A percentile compares a stretch with the other conserved stretches of the same genome.
These are phyloP conservation scores for Lasiurus cinereus DNA, from an alignment of 2,113 vertebrate species.

Conservation along the genomic window DNA sequence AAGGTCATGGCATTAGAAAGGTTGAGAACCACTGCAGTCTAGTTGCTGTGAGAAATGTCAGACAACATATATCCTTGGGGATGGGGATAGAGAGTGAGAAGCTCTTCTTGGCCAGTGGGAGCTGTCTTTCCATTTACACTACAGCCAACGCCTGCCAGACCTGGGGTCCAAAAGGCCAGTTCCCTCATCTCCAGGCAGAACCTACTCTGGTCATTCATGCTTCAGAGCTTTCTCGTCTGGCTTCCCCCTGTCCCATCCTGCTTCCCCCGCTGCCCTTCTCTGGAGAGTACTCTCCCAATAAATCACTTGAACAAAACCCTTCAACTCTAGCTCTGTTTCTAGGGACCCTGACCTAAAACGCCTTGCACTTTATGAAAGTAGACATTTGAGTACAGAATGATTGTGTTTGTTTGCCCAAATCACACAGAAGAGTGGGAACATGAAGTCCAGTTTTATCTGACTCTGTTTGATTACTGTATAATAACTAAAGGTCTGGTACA, in stretches of 20 bases:
- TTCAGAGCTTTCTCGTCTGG: neutral
- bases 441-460: neutral
- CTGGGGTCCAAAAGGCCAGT: neutral
- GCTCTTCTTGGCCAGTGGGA: neutral
- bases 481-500: too few relatives aligned
- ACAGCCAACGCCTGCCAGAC: neutral
- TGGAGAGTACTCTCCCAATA: neutral
- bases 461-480: neutral
- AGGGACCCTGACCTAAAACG: neutral
- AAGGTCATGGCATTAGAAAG: too few relatives aligned
- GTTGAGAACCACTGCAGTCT: too few relatives aligned
- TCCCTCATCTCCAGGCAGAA: neutral
- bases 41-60: neutral
- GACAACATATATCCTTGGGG: neutral
- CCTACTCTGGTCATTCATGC: neutral
- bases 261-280: neutral
- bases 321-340: neutral
- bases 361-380: neutral
- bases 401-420: neutral
- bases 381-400: neutral
- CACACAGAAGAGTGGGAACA: neutral
- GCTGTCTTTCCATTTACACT: accelerated
- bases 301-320: neutral
- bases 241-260: neutral
- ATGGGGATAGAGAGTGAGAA: accelerated